Conservation (phyloP, 2,113 vertebrate species). For the Nansenia antarctica region DNA sequence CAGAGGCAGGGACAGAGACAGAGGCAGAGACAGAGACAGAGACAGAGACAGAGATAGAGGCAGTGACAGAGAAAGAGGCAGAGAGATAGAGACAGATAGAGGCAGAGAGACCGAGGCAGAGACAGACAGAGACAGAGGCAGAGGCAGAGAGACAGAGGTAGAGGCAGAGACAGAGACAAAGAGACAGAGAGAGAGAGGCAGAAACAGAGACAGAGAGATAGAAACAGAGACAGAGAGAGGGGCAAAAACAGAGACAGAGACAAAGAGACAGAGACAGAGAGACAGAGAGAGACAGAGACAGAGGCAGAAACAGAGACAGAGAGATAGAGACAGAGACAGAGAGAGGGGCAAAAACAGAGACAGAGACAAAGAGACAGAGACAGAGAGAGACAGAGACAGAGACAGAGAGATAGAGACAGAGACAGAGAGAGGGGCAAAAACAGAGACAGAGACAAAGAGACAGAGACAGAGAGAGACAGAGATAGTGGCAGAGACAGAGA, state of each 20-base stretch:
- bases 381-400: neutral
- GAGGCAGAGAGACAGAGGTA: conserved; percentile 7
- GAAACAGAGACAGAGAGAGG: neutral
- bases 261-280: neutral
- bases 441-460: too few species aligned
- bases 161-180: conserved; percentile 8
- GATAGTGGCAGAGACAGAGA: too few species aligned
- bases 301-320: neutral
- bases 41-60: neutral
- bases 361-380: neutral
- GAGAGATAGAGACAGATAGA: neutral
- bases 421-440: too few species aligned
- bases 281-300: neutral
- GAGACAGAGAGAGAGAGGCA: neutral
- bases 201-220: neutral
- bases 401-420: too few species aligned
- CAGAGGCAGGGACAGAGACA: neutral
- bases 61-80: neutral
- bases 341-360: too few species aligned
- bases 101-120: too few species aligned
- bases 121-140: neutral
- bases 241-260: neutral
- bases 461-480: too few species aligned
- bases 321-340: neutral
- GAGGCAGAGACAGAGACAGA: neutral